These are phyloP conservation scores for Drosophila aldrichi DNA, from an alignment of 2,888 invertebrate genomes.

Conservation along the genomic window DNA sequence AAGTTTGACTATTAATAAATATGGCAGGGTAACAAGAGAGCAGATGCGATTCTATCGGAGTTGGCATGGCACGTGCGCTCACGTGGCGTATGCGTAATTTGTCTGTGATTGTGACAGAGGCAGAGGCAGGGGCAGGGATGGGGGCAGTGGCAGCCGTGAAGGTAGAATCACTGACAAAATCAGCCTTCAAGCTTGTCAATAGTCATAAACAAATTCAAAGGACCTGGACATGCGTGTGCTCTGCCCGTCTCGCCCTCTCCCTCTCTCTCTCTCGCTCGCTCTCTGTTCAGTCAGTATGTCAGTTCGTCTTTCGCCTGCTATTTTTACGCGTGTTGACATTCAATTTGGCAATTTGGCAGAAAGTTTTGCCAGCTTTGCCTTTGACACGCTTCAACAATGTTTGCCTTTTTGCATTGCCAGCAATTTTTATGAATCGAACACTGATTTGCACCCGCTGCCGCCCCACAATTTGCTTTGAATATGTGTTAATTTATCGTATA, in stretches of 20 bases:
- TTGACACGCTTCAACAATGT: constrained; percentile 58
- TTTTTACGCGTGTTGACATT: constrained; percentile 82
- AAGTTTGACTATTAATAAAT: constrained; percentile 33
- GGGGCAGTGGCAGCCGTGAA: neutral
- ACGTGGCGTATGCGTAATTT: constrained; percentile 70
- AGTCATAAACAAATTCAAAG: constrained; percentile 74
- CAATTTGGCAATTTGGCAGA: constrained; percentile 78
- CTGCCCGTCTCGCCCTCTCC: neutral
- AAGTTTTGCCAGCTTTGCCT: constrained; percentile 68
- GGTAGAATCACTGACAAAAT: neutral
- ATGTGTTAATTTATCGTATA: constrained; percentile 64
- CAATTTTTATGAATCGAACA: constrained; percentile 72
- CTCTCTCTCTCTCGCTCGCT: neutral
- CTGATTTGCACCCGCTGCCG: constrained; percentile 59
- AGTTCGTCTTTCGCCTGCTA: constrained; percentile 47
- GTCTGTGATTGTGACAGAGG: constrained; percentile 66
- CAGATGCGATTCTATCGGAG: constrained; percentile 17
- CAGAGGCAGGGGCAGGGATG: neutral
- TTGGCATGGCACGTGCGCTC: constrained; percentile 63
- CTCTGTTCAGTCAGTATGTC: constrained; percentile 6
- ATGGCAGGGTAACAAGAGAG: constrained; percentile 2
- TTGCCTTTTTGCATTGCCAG: constrained; percentile 61
- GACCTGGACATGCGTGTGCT: constrained; percentile 60
- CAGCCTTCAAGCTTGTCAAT: constrained; percentile 62
- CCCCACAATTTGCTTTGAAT: constrained; percentile 60